Evolutionary conservation across 2,797 vertebrate species (phyloP), one percentile per base, ranked within the genome.

Genomic region (Chrysocyon brachyurus): DNA sequence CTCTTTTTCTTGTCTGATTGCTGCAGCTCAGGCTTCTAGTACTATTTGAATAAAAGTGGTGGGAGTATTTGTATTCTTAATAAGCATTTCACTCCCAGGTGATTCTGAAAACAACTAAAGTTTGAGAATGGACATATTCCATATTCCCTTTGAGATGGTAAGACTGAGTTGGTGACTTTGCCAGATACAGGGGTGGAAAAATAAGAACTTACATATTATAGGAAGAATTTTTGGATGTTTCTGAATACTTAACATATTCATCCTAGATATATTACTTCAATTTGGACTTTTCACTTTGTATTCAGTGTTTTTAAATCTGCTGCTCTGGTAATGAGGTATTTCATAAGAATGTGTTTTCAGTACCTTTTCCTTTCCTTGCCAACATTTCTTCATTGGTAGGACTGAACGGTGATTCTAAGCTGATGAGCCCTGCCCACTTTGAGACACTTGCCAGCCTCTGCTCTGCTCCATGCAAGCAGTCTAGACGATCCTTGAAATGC

Each of bases 121-220:
- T 83, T 94, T 88, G 92, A 83, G 26, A 87, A 33, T 77, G 16
- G 49, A 26, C 63, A 63, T 19, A 49, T 85, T 95, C 17, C 22
- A 52, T 66, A n/a, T 92, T 82, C 26, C 24, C n/a, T 16, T 87
- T 90, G 87, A 83, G 49, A 72, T 56, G 54, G 28, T 92, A 81
- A 72, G 61, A 66, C 26, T 84, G n/a, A 79, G 52, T 72, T 83
- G 24, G n/a, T 78, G 78, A 84, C 40, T 92, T 95, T 56, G 57
- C 24, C 36, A 86, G 52, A 79, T 81, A 3, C 21, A 91, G 57
- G 72, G 84, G 31, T 57, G 40, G 85, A 21, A 90, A 81, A 81
- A 73, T 59, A 68, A 78, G 56, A 90, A 24, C 77, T 83, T 90
- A 52, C 33, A 54, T 66, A 52, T 54, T 78, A 59, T 56, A 72